Base-by-base conservation (phyloP, 2,113 vertebrate species). In the Buteo buteo region DNA sequence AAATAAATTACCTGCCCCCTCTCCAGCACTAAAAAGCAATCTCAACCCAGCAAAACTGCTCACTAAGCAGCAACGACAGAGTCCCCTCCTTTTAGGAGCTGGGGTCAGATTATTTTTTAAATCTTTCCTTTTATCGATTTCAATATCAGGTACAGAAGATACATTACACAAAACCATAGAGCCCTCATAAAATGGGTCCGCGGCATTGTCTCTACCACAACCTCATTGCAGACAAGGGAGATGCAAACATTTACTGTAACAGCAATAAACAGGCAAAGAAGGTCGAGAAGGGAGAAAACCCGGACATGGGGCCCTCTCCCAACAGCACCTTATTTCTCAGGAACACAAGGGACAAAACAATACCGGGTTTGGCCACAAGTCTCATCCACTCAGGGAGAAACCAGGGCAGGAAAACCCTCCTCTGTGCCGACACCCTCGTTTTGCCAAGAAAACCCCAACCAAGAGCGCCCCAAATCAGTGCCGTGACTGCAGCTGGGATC, bases 121-220 rank as follows among this genome's bases (percentile, higher is more conserved):
- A 93, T 47, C 78, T 49, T 87, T 65, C 86, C 84, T 85, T 69
- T 34, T 73, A 96, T 83, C 71, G 93, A 97, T 96, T 83, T 49
- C 73, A 28, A 16, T 58, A 52, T 25, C 58, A 34, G 86, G 84
- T 21, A 58, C 49, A 59, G 77, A 82, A 94, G 77, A 76, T 50
- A 14, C 94, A 95, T 89, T 59, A 79, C 87, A 72, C 17, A 21
- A 78, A 92, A 90, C 80, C 74, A 13, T 32, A 65, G 73, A 94
- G 59, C 57, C 80, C 90, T 87, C 93, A 72, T 49, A 59, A 91
- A 90, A 29, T 3, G 16, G 82, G 76, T 11, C 34, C 6, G 2
- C 2, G 1, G 82, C 29, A 3, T 10, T 66, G 89, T n/a, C 88
- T 81, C 72, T 18, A 47, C 95, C 95, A 89, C 86, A 95, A 67